phyloP scores from a whole-genome alignment of 2,888 invertebrate genomes.

The Drosophila percnosoma region DNA sequence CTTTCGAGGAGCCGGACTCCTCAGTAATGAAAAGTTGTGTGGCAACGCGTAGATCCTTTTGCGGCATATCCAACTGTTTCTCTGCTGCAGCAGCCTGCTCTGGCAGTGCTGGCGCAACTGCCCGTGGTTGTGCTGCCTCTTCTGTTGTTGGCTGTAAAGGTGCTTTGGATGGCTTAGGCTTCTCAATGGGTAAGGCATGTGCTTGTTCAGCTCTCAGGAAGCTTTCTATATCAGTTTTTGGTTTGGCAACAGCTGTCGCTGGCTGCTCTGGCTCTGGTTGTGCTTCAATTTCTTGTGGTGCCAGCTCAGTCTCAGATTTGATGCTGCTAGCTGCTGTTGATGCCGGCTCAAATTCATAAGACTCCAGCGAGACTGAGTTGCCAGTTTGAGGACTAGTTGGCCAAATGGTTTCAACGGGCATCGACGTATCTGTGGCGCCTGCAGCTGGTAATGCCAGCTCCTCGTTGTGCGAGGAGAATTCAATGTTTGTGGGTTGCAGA shows the following conservation, averaged over 20 bases:
- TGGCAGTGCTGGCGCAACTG: not conserved
- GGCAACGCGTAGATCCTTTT: conserved; percentile 72
- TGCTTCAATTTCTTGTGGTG: conserved; percentile 24
- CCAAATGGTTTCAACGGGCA: conserved; percentile 78
- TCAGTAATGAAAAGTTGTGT: conserved; percentile 83
- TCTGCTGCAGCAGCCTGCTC: conserved; percentile 2
- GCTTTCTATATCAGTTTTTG: conserved; percentile 34
- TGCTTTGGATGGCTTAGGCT: conserved; percentile 3
- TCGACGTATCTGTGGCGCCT: conserved; percentile 29
- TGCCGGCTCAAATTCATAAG: conserved; percentile 79
- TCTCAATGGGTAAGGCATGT: conserved; percentile 1
- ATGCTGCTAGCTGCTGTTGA: conserved; percentile 19
- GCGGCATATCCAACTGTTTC: conserved; percentile 17
- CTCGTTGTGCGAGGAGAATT: conserved; percentile 78
- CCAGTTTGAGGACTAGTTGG: conserved; percentile 82
- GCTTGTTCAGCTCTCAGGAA: conserved; percentile 42
- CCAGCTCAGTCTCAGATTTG: conserved; percentile 17
- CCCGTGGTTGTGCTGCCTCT: conserved; percentile 2
- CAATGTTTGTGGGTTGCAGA: conserved; percentile 79
- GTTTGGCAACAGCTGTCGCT: not conserved
- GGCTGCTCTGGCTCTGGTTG: conserved; percentile 5
- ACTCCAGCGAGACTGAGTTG: conserved; percentile 74
- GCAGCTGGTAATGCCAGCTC: conserved; percentile 46
- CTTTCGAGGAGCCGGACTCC: conserved; percentile 73
- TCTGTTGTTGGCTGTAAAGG: conserved; percentile 16